Base-by-base conservation (phyloP, 2,797 vertebrate genomes). In the Adelosebastes latens region DNA sequence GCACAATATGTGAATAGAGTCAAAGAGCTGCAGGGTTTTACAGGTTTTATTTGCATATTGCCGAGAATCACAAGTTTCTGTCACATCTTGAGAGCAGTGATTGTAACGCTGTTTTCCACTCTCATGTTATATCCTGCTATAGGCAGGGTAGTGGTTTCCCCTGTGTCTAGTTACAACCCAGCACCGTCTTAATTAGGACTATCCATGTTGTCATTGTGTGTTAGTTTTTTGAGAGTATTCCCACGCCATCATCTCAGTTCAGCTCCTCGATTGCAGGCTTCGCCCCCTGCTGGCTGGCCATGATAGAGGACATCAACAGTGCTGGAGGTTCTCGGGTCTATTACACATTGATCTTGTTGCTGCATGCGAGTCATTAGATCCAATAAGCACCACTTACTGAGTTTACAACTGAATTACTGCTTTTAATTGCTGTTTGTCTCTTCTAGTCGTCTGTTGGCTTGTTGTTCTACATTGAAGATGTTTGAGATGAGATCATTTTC, bases 241-340 rank as follows among this genome's bases (percentile, higher is more conserved):
- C 59, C 75, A 76, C 6, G 1, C 14, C n/a, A 14, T 62, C 25
- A 2, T 68, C 24, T 56, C 22, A 69, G 46, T 25, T 77, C 62
- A 77, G 75, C 24, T 72, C 39, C 42, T 31, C 66, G 20, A 5
- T 31, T 81, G 69, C 58, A 75, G 16, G 53, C 18, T 67, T 62
- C 12, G 86, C 91, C 92, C 90, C 84, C 92, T 93, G 88, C 89
- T 92, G 94, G 93, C 55, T 8, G 25, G 20, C 68, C 16, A 1
- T 7, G 32, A 65, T 81, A 75, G 25, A 46, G 69, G 2, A n/a
- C 34, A 6, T 25, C 59, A 59, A 4, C 32, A 55, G 59, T 58
- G 29, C 59, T 31, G 75, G 49, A 69, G 11, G 52, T 52, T 71
- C 53, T 34, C 25, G 24, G 55, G 49, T 77, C 72, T 70, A 27